Base-by-base conservation (phyloP, 2,888 invertebrate species). In the Caenorhabditis doughertyi region DNA sequence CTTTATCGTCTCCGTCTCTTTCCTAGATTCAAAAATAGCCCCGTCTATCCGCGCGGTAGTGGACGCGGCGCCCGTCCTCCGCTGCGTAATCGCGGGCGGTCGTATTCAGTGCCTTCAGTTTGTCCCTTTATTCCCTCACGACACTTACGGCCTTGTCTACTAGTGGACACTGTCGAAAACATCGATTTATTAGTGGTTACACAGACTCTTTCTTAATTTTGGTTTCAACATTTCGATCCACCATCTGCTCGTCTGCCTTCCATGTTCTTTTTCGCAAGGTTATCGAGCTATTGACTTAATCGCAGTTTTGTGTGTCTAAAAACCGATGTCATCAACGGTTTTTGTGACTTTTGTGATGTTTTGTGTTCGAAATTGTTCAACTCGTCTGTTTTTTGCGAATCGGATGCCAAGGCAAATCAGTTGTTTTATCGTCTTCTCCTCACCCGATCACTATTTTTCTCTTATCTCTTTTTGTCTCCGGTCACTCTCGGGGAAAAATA, bases 51-150 rank as follows among this genome's bases (percentile, higher is more conserved):
- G 76, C 76, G 76, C 76, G 76, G 64, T 32, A 53, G 53, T 11
- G 55, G 58, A 58, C 56, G 70, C 58, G 70, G 70, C 73, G 73
- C 64, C 73, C 71, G 49, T 71, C 44, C 39, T 32, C 70, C 16
- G 64, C 49, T 21, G 29, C 65, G 51, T 65, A 49, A 65, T 51
- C 51, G 65, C 51, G 42, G 60, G 60, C 42, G 60, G 60, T 60
- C 42, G 60, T 60, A 60, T 60, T 65, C 65, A 64, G 64, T 64
- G 64, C 64, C 49, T 49, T 65, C 49, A 47, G 70, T 55, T 47
- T 44, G 32, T 55, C 55, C 44, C 23, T 23, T 60, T 44, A 68
- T 68, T 25, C 68, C 71, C 44, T 72, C 72, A 72, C 72, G 72
- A 72, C 72, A 42, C 56, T 47, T 47, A 27, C 64, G 72, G 72